phyloP scores from a whole-genome alignment of 2,888 invertebrate species.

The Epicampocera succincta region DNA sequence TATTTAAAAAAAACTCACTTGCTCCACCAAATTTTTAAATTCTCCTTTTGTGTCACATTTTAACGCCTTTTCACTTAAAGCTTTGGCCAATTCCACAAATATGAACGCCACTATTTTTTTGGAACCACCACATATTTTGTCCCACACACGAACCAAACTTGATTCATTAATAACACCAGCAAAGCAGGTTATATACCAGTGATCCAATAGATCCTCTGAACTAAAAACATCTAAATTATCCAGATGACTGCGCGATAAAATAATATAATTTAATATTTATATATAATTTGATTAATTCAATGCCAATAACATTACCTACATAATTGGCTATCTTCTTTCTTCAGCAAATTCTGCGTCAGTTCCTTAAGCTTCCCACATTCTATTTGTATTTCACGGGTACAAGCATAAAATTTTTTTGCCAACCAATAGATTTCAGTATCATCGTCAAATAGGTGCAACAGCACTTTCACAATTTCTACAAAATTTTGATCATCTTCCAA shows the following conservation, averaged over 20 bases:
- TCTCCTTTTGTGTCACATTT: slow-evolving; percentile 74
- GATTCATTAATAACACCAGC: slow-evolving; percentile 90
- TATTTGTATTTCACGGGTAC: slow-evolving; percentile 85
- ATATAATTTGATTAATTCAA: too few relatives aligned
- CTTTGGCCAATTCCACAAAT: slow-evolving; percentile 88
- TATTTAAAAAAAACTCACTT: slow-evolving; percentile 82
- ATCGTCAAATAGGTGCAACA: slow-evolving; percentile 87
- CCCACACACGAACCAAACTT: slow-evolving; percentile 92
- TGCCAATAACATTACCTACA: slow-evolving; percentile 82
- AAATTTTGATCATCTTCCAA: slow-evolving; percentile 83
- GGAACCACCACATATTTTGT: slow-evolving; percentile 93
- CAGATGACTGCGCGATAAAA: slow-evolving; percentile 83
- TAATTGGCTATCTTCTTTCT: slow-evolving; percentile 89
- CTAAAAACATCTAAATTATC: slow-evolving; percentile 83
- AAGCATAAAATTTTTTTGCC: slow-evolving; percentile 88
- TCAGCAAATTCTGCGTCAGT: slow-evolving; percentile 85
- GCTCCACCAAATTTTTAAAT: slow-evolving; percentile 83
- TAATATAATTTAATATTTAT: not conserved
- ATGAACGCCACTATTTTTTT: slow-evolving; percentile 91
- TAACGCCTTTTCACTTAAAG: slow-evolving; percentile 86
- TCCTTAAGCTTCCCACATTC: slow-evolving; percentile 87
- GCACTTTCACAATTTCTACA: slow-evolving; percentile 86
- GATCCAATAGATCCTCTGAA: slow-evolving; percentile 85
- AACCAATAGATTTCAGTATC: slow-evolving; percentile 93
- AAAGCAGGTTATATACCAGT: slow-evolving; percentile 92